Evolutionary conservation across 2,888 invertebrate genomes (phyloP).

Genomic region (Meta bourneti): DNA sequence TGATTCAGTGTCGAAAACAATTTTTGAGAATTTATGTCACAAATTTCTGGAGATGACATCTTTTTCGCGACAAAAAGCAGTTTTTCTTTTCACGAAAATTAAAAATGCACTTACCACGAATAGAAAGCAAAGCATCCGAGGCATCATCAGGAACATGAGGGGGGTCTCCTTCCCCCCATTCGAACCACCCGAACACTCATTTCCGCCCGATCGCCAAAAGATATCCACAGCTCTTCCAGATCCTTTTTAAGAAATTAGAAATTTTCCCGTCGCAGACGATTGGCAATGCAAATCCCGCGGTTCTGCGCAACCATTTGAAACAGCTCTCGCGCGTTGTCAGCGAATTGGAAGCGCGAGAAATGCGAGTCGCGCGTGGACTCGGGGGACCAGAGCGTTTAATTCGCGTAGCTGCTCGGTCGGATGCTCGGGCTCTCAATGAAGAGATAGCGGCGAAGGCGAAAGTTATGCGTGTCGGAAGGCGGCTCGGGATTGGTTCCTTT

Average conservation of each 20-base stretch:
- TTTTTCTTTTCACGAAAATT: too few species aligned
- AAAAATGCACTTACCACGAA: slow-evolving; percentile 46
- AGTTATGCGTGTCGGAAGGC: slow-evolving; percentile 28
- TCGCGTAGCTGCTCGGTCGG: neutral
- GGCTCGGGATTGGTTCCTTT: slow-evolving; percentile 53
- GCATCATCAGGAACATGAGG: slow-evolving; percentile 43
- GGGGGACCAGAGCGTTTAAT: neutral
- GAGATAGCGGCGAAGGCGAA: slow-evolving; percentile 21
- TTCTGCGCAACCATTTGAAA: neutral
- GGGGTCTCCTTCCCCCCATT: slow-evolving; percentile 51
- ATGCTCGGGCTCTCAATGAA: slow-evolving; percentile 29
- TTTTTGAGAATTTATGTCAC: too few species aligned
- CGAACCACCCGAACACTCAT: slow-evolving; percentile 36
- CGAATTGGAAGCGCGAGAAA: neutral
- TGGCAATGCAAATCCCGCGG: neutral
- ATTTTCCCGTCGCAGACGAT: neutral
- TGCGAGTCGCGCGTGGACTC: neutral
- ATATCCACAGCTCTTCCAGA: slow-evolving; percentile 38
- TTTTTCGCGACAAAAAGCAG: too few species aligned
- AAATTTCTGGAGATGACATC: too few species aligned
- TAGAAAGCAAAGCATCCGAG: slow-evolving; percentile 10
- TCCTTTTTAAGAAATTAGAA: neutral
- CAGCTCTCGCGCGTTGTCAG: neutral
- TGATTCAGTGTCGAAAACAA: too few species aligned
- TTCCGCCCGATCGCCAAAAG: slow-evolving; percentile 28